Percentiles rank a stretch among this genome's conserved stretches.
Evolutionary conservation across 2,113 vertebrate genomes (phyloP).

Genomic region (Oreochromis aureus): DNA sequence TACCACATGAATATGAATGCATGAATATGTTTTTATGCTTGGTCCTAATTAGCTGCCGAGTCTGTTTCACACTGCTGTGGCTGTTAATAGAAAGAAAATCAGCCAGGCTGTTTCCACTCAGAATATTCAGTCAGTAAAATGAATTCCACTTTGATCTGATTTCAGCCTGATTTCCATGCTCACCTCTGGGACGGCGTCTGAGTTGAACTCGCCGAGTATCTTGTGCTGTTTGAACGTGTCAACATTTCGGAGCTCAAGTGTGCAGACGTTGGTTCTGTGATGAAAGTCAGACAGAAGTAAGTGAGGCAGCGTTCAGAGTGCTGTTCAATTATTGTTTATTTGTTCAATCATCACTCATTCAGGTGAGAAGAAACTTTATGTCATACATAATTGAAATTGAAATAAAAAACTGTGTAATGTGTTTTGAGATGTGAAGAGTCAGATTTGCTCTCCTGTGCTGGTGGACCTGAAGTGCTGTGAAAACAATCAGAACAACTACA

Average conservation of each 20-base stretch:
- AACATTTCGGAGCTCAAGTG: background rate
- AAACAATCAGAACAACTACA: background rate
- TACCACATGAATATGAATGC: background rate
- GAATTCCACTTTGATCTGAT: background rate
- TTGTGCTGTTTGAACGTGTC: background rate
- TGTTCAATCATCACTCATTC: background rate
- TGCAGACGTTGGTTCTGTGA: background rate
- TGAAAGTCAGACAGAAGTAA: fast-evolving
- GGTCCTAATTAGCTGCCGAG: background rate
- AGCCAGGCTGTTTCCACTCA: background rate
- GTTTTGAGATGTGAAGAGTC: background rate
- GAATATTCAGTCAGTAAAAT: background rate
- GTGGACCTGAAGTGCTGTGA: background rate
- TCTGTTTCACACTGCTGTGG: background rate
- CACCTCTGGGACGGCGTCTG: background rate
- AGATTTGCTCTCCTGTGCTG: background rate
- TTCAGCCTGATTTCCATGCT: fast-evolving
- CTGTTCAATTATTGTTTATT: fast-evolving
- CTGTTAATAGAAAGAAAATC: background rate
- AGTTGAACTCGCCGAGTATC: fast-evolving
- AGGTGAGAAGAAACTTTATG: background rate
- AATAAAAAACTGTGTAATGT: background rate
- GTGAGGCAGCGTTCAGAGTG: background rate
- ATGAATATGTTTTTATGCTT: background rate
- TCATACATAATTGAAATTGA: background rate